These are phyloP conservation scores for Yponomeuta sedellus DNA, from an alignment of 2,888 invertebrate species.

Conservation along the genomic window DNA sequence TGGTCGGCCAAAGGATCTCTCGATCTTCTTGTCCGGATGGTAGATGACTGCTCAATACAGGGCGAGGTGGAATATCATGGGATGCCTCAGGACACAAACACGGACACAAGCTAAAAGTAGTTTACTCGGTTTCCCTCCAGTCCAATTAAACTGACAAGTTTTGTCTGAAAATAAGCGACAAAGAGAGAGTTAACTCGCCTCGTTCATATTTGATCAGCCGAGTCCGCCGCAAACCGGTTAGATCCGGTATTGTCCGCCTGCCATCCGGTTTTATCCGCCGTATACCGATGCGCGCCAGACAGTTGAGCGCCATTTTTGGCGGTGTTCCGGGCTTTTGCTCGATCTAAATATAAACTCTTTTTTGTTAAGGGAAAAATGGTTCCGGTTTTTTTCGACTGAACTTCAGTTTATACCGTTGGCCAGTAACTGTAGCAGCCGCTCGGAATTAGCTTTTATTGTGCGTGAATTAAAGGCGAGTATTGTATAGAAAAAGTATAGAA, in stretches of 20 bases:
- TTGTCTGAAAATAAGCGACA: background rate
- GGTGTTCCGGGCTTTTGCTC: background rate
- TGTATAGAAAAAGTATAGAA: too few species aligned
- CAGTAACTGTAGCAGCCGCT: background rate
- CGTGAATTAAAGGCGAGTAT: too few species aligned
- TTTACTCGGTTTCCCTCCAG: background rate
- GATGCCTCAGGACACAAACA: too few species aligned
- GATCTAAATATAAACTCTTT: background rate
- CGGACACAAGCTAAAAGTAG: too few species aligned
- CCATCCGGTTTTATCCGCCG: background rate
- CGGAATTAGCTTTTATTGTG: too few species aligned
- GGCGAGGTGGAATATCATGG: too few species aligned
- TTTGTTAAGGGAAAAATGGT: background rate
- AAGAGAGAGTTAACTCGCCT: background rate
- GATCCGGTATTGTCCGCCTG: background rate
- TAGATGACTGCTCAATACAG: too few species aligned
- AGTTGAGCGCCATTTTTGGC: background rate
- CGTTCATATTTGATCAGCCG: slow-evolving; percentile 10
- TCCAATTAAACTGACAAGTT: background rate
- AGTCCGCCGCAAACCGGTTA: background rate
- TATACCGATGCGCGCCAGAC: background rate
- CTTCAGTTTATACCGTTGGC: background rate
- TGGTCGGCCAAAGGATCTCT: too few species aligned
- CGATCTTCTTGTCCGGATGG: too few species aligned
- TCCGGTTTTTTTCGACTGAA: background rate